Percentiles rank a stretch among this genome's conserved stretches.
Conservation (phyloP, 2,888 invertebrate genomes). For the Xestia ashworthii region DNA sequence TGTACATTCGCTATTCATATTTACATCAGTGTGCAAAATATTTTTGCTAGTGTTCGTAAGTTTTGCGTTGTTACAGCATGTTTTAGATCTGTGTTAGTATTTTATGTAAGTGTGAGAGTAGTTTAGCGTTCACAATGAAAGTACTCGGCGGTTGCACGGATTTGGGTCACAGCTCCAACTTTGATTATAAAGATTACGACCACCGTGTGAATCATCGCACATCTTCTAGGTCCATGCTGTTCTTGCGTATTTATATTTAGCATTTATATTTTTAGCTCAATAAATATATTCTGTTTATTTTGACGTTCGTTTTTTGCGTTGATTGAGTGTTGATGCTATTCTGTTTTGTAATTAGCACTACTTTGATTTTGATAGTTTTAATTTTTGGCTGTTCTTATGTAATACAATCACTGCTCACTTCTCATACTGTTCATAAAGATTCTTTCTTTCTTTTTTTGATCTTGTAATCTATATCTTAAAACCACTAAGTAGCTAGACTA, state of each 20-base stretch:
- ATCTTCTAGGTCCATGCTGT: slow-evolving; percentile 78
- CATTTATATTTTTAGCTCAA: slow-evolving; percentile 49
- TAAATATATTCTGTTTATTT: slow-evolving; percentile 37
- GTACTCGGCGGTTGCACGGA: slow-evolving; percentile 89
- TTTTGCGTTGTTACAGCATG: slow-evolving; percentile 57
- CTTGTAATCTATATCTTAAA: slow-evolving; percentile 35
- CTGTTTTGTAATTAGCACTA: background rate
- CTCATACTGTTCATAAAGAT: slow-evolving; percentile 25
- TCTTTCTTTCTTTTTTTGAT: slow-evolving; percentile 27
- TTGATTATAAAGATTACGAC: slow-evolving; percentile 90
- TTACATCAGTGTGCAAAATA: slow-evolving; percentile 65
- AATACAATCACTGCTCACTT: slow-evolving; percentile 11
- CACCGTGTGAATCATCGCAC: slow-evolving; percentile 88
- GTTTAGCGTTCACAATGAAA: slow-evolving; percentile 89
- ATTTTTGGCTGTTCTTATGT: slow-evolving; percentile 12
- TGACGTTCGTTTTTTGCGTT: slow-evolving; percentile 20
- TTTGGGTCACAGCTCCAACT: slow-evolving; percentile 89
- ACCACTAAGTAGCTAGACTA: slow-evolving; percentile 23
- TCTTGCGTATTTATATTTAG: slow-evolving; percentile 63
- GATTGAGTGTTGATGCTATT: slow-evolving; percentile 12
- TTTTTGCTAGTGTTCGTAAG: slow-evolving; percentile 61
- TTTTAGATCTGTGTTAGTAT: slow-evolving; percentile 67
- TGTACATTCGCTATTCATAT: slow-evolving; percentile 68
- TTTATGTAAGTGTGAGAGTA: slow-evolving; percentile 76
- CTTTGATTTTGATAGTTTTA: background rate